Percentiles rank a stretch among this genome's conserved stretches.
phyloP scores from a whole-genome alignment of 2,888 invertebrate species.

The Clunio marinus region DNA sequence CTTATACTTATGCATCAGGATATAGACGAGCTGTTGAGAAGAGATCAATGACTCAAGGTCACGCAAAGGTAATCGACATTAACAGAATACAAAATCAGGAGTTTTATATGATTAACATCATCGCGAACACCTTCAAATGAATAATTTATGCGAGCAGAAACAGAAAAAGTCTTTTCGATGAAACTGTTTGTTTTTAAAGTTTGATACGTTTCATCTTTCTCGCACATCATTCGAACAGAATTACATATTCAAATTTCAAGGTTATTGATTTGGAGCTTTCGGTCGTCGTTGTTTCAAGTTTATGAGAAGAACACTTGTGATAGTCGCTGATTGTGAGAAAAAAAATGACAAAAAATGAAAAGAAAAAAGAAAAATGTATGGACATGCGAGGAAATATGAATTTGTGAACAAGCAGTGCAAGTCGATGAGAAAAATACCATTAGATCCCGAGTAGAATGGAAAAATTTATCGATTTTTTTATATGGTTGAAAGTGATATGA shows the following conservation, averaged over 20 bases:
- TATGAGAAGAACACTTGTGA: background rate
- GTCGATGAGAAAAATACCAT: background rate
- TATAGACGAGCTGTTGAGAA: too few relatives aligned
- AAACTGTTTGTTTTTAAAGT: too few relatives aligned
- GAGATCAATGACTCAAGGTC: too few relatives aligned
- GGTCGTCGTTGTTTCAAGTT: background rate
- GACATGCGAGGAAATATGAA: background rate
- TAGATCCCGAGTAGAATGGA: background rate
- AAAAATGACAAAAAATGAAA: background rate
- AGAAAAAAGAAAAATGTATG: background rate
- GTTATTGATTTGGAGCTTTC: slow-evolving; percentile 35
- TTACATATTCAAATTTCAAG: slow-evolving; percentile 28
- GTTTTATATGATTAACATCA: too few relatives aligned
- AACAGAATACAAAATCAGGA: too few relatives aligned
- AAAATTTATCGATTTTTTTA: slow-evolving; percentile 21
- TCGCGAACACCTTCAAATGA: too few relatives aligned
- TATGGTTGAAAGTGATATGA: background rate
- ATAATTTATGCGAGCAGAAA: too few relatives aligned
- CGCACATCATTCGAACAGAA: background rate
- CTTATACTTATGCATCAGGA: too few relatives aligned
- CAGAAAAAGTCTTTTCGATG: too few relatives aligned
- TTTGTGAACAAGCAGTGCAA: background rate
- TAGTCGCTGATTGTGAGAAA: background rate
- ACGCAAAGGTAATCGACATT: too few relatives aligned
- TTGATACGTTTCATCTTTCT: background rate